phyloP scores from a whole-genome alignment of 2,113 vertebrate genomes.

The Indri indri region DNA sequence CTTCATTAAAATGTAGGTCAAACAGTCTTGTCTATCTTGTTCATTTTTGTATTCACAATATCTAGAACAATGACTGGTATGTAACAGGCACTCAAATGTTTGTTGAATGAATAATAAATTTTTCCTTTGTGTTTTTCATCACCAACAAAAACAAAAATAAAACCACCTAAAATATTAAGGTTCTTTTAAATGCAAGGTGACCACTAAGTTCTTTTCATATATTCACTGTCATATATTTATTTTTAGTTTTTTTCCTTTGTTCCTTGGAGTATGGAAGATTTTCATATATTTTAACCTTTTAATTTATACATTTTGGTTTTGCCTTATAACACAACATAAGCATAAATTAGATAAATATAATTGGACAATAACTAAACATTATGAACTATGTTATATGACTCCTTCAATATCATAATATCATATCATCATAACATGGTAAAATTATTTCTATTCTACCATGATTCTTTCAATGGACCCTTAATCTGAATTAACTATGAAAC shows the following conservation, averaged over 20 bases:
- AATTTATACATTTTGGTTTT: not conserved
- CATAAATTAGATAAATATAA: not conserved
- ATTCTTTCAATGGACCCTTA: not conserved
- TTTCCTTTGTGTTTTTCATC: not conserved
- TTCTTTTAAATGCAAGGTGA: not conserved
- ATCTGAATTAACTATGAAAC: not conserved
- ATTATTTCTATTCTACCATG: not conserved
- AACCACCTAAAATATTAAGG: not conserved
- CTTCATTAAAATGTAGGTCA: not conserved
- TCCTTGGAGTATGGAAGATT: too few species aligned
- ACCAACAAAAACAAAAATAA: not conserved
- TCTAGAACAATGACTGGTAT: not conserved
- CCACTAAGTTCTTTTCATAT: not conserved
- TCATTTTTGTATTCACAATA: not conserved
- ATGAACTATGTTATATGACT: not conserved
- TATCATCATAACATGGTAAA: not conserved
- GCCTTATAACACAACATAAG: not conserved
- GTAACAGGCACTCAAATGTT: not conserved
- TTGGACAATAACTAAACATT: not conserved
- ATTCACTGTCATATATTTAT: not conserved
- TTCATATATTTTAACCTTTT: not conserved
- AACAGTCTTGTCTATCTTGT: not conserved
- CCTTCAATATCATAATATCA: not conserved
- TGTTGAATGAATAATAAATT: not conserved
- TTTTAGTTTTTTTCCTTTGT: too few species aligned